phyloP scores from a whole-genome alignment of 2,888 invertebrate genomes.

The Lithophane ornitopus region DNA sequence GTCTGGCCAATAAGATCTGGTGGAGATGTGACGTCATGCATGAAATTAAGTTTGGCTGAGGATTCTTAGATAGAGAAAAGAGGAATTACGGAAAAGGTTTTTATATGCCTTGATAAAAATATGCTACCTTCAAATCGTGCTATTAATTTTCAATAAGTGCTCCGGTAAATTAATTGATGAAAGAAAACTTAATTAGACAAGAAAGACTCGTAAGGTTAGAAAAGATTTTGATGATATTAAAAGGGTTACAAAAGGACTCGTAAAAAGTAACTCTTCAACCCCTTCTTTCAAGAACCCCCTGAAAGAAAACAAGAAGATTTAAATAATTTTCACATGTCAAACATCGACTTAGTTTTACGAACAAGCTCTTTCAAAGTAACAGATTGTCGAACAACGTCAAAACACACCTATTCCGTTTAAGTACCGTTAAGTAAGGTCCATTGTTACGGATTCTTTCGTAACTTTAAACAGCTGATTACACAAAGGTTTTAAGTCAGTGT shows the following conservation, averaged over 20 bases:
- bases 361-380: constrained; percentile 39
- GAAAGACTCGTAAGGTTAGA: too few relatives aligned
- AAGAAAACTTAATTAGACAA: too few relatives aligned
- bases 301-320: constrained; percentile 43
- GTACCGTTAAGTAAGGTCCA: constrained; percentile 36
- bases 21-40: background rate
- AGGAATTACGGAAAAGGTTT: background rate
- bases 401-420: constrained; percentile 47
- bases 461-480: constrained; percentile 53
- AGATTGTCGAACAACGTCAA: constrained; percentile 36
- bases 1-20: background rate
- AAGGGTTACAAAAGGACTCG: background rate
- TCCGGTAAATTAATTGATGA: too few relatives aligned
- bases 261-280: background rate
- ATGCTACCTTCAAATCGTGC: too few relatives aligned
- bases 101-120: too few relatives aligned
- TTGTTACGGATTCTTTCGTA: constrained; percentile 48
- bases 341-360: constrained; percentile 26
- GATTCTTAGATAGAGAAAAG: background rate
- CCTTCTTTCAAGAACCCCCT: background rate
- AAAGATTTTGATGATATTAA: background rate
- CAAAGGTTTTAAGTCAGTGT: constrained; percentile 10
- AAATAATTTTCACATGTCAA: constrained; percentile 40
- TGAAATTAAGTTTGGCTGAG: background rate
- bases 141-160: too few relatives aligned